These are phyloP conservation scores for Scarus forsteni DNA, from an alignment of 2,797 vertebrate species.

Conservation along the genomic window DNA sequence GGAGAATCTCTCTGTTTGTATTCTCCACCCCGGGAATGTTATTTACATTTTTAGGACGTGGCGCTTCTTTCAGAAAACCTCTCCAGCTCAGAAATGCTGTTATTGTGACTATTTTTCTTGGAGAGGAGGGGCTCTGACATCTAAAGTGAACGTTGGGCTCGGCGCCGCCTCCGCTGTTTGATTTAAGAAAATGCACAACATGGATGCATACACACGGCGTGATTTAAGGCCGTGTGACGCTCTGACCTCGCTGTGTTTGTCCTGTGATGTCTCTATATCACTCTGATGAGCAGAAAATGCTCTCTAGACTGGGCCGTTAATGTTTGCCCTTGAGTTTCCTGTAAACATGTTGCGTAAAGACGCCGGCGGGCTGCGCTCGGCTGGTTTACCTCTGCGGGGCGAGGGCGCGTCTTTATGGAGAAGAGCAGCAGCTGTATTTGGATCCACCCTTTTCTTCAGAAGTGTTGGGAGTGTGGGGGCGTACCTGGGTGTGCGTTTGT, in stretches of 20 bases:
- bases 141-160: constrained; percentile 40
- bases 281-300: constrained; percentile 12
- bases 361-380: constrained; percentile 45
- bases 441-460: constrained; percentile 66
- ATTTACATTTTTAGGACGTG: constrained; percentile 25
- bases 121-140: constrained; percentile 5
- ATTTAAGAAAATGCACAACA: constrained; percentile 44
- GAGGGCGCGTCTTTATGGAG: constrained; percentile 75
- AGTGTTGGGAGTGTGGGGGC: constrained; percentile 38
- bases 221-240: constrained; percentile 35
- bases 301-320: constrained; percentile 30
- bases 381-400: constrained; percentile 74
- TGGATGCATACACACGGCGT: constrained; percentile 15
- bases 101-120: background rate
- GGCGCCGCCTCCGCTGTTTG: constrained; percentile 45
- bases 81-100: background rate
- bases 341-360: constrained; percentile 77
- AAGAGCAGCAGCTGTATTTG: constrained; percentile 86
- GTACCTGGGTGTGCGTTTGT: constrained; percentile 56
- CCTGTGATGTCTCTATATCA: constrained; percentile 31
- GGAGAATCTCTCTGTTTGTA: constrained; percentile 20
- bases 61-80: background rate
- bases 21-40: constrained; percentile 17
- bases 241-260: constrained; percentile 58
- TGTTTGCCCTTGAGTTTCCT: constrained; percentile 66